Conservation (phyloP, 2,888 invertebrate species). For the Eristalis arbustorum region DNA sequence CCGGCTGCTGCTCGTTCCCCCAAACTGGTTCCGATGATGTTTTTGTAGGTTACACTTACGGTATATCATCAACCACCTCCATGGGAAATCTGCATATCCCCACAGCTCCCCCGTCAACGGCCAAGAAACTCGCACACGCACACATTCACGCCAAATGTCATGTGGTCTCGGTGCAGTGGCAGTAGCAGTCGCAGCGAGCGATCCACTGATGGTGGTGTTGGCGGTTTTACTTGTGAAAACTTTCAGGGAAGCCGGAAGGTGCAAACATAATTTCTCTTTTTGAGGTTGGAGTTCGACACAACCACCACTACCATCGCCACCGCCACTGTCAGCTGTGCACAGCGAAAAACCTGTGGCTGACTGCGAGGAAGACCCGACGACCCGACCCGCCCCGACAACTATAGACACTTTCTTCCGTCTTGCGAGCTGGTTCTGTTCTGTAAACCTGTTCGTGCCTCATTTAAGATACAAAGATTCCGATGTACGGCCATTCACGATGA, state of each 20-base stretch:
- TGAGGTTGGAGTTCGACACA: conserved; percentile 34
- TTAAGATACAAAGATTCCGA: neutral
- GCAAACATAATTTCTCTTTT: conserved; percentile 26
- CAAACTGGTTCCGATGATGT: conserved; percentile 46
- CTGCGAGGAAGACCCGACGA: neutral
- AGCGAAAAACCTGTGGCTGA: neutral
- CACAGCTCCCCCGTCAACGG: neutral
- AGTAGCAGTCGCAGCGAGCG: neutral
- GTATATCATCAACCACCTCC: conserved; percentile 35
- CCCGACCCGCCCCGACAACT: neutral
- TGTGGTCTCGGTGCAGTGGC: conserved; percentile 3
- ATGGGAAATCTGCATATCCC: conserved; percentile 21
- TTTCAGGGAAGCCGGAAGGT: neutral
- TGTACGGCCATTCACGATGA: neutral
- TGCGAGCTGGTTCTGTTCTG: neutral
- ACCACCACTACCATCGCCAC: no score
- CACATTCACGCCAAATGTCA: neutral
- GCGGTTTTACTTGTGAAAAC: neutral
- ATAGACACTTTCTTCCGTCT: neutral
- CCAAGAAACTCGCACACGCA: neutral
- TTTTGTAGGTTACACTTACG: conserved; percentile 67
- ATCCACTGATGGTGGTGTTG: neutral
- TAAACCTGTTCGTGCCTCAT: neutral
- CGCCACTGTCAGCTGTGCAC: conserved; percentile 46
- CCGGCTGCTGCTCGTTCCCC: neutral